These are phyloP conservation scores for Pelochelys cantorii DNA, from an alignment of 2,797 vertebrate genomes.

Conservation along the genomic window DNA sequence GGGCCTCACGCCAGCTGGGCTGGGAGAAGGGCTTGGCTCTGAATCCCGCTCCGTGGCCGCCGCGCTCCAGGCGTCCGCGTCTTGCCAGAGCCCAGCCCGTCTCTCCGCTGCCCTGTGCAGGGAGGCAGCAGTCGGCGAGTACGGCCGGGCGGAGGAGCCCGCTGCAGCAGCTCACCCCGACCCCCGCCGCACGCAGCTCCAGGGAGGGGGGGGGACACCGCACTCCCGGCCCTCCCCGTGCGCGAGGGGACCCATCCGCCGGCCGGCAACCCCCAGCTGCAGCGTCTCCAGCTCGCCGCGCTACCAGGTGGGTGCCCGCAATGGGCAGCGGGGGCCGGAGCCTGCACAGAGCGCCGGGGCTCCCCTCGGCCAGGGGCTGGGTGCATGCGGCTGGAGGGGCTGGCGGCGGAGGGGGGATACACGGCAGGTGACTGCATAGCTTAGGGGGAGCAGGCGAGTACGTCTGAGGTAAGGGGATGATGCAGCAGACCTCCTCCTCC, in stretches of 20 bases:
- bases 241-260: slow-evolving; percentile 35
- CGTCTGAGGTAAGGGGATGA: neutral
- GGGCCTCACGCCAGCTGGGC: neutral
- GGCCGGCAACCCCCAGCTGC: neutral
- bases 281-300: neutral
- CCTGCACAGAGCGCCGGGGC: neutral
- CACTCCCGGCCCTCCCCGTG: slow-evolving; percentile 54
- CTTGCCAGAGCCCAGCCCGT: neutral
- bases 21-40: neutral
- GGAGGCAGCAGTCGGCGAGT: slow-evolving; percentile 23
- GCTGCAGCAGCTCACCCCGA: neutral
- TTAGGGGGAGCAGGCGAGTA: neutral
- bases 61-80: neutral
- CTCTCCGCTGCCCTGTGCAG: slow-evolving; percentile 13
- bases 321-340: neutral
- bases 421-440: neutral
- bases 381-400: neutral
- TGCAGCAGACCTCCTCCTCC: neutral
- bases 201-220: neutral
- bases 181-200: neutral
- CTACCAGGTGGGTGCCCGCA: neutral
- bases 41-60: slow-evolving; percentile 23
- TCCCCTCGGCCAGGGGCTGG: neutral
- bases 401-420: neutral
- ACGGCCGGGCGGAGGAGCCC: slow-evolving; percentile 1